Evolutionary conservation across 2,888 invertebrate genomes (phyloP), one percentile per base, ranked within the genome.

Genomic region (Leucoma salicis): DNA sequence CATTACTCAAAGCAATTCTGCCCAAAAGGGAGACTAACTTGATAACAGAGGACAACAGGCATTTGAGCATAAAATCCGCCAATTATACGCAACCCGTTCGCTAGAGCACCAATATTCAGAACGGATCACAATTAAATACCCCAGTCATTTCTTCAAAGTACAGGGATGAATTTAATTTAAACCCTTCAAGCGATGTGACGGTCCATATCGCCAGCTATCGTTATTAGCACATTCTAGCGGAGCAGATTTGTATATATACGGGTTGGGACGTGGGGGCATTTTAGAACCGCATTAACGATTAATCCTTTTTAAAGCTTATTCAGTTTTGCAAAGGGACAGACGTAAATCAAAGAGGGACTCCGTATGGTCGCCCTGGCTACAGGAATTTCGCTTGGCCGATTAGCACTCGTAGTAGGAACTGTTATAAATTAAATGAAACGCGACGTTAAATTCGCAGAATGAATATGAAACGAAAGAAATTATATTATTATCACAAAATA

Each of bases 91-190:
- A 77, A 74, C 76, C 76, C 76, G 71, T 67, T 78, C 73, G 49
- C 46, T 55, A 62, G 62, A 68, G 63, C 66, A 69, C 70, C 73
- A 66, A 74, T 76, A 75, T 74, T 70, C 57, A 53, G 59, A 74
- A 71, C 69, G 74, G 76, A 77, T 78, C 75, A 81, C 78, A 82
- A 85, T 85, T 82, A 82, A 77, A 82, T 74, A 66, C 68, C 78
- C 74, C 65, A 53, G 63, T 54, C 63, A 65, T 74, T 81, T 78
- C 82, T 81, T 79, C 76, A 80, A 79, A 77, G 74, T 59, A 67
- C 75, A 75, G 79, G 79, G 76, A 63, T 58, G 71, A 57, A 77
- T 85, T 83, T 82, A 83, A 85, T 85, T 85, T 82, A 70, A 85
- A 79, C 70, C 77, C 72, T 50, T 43, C 49, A 55, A 51, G 55